Conservation (phyloP, 1,140 invertebrate species). For the Proctacanthus coquilletti region DNA sequence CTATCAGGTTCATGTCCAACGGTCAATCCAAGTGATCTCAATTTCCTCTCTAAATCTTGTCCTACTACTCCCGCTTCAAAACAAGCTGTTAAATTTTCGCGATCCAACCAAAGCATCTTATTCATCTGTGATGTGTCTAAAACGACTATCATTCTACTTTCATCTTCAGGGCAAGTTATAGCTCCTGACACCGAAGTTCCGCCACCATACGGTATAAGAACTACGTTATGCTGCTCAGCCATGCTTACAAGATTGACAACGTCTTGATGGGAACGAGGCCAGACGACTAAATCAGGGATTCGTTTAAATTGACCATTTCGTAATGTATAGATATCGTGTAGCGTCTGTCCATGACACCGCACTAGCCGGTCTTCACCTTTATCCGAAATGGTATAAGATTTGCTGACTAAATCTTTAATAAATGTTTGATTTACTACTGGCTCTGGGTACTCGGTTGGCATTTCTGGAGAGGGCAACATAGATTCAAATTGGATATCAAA, state of each 20-base stretch:
- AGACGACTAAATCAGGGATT: slow-evolving; percentile 87
- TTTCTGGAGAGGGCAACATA: slow-evolving; percentile 29
- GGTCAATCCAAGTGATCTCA: slow-evolving; percentile 54
- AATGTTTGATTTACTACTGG: slow-evolving; percentile 40
- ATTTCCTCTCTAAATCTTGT: slow-evolving; percentile 74
- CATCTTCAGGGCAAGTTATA: slow-evolving; percentile 66
- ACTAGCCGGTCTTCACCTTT: slow-evolving; percentile 73
- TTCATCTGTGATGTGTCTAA: slow-evolving; percentile 95
- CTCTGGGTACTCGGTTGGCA: slow-evolving; percentile 39
- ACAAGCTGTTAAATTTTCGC: slow-evolving; percentile 69
- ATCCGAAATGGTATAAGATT: slow-evolving; percentile 54
- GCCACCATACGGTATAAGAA: slow-evolving; percentile 89
- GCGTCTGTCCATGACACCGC: slow-evolving; percentile 87
- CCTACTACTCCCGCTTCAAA: slow-evolving; percentile 87
- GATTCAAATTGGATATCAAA: slow-evolving; percentile 48
- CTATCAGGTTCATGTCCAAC: slow-evolving; percentile 94
- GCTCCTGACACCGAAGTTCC: slow-evolving; percentile 92
- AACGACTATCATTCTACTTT: slow-evolving; percentile 70
- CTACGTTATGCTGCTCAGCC: slow-evolving; percentile 60
- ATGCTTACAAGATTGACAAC: slow-evolving; percentile 67
- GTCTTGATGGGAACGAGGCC: slow-evolving; percentile 74
- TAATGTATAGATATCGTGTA: slow-evolving; percentile 75
- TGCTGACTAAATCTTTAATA: slow-evolving; percentile 38
- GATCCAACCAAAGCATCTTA: slow-evolving; percentile 85
- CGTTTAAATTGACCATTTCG: slow-evolving; percentile 54